Conservation (phyloP, 64 coral and sea anemone species). For the Cladopsammia gracilis region DNA sequence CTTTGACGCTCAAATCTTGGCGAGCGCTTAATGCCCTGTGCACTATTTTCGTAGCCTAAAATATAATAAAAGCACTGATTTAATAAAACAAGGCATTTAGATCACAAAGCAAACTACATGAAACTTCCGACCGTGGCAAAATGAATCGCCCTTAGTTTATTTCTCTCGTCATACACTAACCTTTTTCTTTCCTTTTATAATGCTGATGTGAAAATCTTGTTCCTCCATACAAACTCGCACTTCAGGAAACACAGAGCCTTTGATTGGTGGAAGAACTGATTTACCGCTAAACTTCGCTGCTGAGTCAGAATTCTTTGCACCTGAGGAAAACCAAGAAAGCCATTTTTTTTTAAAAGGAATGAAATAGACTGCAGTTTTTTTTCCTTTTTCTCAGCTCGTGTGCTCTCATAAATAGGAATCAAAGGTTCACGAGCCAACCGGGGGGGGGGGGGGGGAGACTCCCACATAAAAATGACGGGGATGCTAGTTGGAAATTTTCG, state of each 20-base stretch:
- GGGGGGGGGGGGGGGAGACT: too few relatives aligned
- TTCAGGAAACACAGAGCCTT: conserved; percentile 79
- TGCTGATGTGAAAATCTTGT: conserved; percentile 92
- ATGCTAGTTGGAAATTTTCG: too few relatives aligned
- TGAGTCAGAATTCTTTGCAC: conserved; percentile 49
- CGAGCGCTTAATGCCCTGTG: conserved; percentile 82
- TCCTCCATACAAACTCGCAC: conserved; percentile 87
- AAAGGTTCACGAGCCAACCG: too few relatives aligned
- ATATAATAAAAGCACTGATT: background rate
- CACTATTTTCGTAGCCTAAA: conserved; percentile 71
- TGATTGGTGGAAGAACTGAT: conserved; percentile 85
- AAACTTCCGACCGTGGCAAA: background rate
- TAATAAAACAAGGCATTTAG: background rate
- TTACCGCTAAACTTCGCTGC: conserved; percentile 66
- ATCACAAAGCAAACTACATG: background rate
- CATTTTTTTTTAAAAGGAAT: too few relatives aligned
- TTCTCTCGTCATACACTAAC: conserved; percentile 3
- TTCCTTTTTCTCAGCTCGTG: too few relatives aligned
- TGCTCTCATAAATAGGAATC: too few relatives aligned
- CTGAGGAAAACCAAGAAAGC: conserved; percentile 12
- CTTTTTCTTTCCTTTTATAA: conserved; percentile 90
- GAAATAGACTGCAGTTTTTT: too few relatives aligned
- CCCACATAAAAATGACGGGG: too few relatives aligned
- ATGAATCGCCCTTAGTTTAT: background rate
- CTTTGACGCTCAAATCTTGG: conserved; percentile 76